phyloP scores from a whole-genome alignment of 2,113 vertebrate genomes.

The Cololabis saira region DNA sequence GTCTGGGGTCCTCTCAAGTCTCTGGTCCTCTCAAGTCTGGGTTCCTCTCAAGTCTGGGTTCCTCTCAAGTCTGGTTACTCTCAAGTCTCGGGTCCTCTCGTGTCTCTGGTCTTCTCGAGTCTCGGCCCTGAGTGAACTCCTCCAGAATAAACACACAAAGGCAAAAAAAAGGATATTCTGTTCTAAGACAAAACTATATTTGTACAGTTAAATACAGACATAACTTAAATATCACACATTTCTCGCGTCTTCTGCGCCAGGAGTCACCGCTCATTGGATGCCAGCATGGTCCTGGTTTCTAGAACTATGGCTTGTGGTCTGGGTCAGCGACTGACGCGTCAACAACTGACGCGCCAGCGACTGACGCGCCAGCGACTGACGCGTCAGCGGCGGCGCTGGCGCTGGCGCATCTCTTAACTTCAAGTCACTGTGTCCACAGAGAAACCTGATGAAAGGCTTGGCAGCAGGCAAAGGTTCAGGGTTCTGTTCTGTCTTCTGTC shows the following conservation, averaged over 20 bases:
- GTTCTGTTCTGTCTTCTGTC: slow-evolving; percentile 5
- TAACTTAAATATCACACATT: slow-evolving; percentile 67
- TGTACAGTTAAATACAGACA: slow-evolving; percentile 58
- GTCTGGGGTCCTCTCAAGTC: not conserved
- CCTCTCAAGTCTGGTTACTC: not conserved
- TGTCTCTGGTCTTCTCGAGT: too few relatives aligned
- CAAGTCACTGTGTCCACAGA: not conserved
- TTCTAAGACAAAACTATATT: slow-evolving; percentile 17
- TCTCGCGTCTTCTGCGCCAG: slow-evolving; percentile 26
- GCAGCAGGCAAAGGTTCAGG: slow-evolving; percentile 18
- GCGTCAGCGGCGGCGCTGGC: not conserved
- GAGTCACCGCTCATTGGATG: slow-evolving; percentile 46
- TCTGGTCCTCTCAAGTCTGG: too few relatives aligned
- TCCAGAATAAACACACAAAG: slow-evolving; percentile 18
- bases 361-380: slow-evolving; percentile 24
- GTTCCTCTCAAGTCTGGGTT: too few relatives aligned
- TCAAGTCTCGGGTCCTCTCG: not conserved
- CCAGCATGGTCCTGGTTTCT: slow-evolving; percentile 43
- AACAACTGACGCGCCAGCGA: slow-evolving; percentile 22
- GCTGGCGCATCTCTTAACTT: too few relatives aligned
- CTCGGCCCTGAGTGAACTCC: not conserved
- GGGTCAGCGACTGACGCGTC: slow-evolving; percentile 21
- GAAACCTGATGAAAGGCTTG: slow-evolving; percentile 27
- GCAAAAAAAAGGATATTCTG: slow-evolving; percentile 21
- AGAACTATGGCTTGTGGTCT: slow-evolving; percentile 55